Evolutionary conservation across 2,797 vertebrate genomes (phyloP).

Genomic region (Pogonophryne albipinna): DNA sequence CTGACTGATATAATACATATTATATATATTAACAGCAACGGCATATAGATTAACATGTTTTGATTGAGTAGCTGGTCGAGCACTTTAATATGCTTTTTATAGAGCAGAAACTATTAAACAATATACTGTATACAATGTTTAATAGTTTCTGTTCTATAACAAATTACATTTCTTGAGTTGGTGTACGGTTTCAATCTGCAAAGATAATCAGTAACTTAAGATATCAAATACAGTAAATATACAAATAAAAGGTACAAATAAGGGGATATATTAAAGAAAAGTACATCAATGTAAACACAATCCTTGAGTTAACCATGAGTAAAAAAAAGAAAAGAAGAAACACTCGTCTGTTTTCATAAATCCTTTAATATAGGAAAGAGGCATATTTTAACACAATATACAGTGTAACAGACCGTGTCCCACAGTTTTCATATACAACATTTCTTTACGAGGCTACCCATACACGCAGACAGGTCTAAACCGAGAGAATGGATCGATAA

Average conservation of each 20-base stretch:
- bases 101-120: no score
- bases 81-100: neutral
- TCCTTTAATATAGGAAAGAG: slow-evolving; percentile 87
- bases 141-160: neutral
- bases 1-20: neutral
- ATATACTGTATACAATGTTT: neutral
- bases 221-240: neutral
- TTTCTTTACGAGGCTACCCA: slow-evolving; percentile 67
- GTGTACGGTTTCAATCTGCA: no score
- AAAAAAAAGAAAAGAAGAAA: neutral
- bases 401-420: slow-evolving; percentile 88
- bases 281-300: neutral
- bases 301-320: neutral
- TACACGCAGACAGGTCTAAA: slow-evolving; percentile 41
- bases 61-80: neutral
- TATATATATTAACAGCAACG: neutral
- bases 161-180: neutral
- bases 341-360: slow-evolving; percentile 72
- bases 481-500: slow-evolving; percentile 20
- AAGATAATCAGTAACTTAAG: neutral
- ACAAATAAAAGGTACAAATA: neutral
- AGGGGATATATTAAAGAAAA: neutral
- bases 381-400: slow-evolving; percentile 82
- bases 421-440: slow-evolving; percentile 77
- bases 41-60: neutral